Evolutionary conservation across 2,113 vertebrate species (phyloP), one percentile per base, ranked within the genome.

Genomic region (Ranitomeya variabilis): DNA sequence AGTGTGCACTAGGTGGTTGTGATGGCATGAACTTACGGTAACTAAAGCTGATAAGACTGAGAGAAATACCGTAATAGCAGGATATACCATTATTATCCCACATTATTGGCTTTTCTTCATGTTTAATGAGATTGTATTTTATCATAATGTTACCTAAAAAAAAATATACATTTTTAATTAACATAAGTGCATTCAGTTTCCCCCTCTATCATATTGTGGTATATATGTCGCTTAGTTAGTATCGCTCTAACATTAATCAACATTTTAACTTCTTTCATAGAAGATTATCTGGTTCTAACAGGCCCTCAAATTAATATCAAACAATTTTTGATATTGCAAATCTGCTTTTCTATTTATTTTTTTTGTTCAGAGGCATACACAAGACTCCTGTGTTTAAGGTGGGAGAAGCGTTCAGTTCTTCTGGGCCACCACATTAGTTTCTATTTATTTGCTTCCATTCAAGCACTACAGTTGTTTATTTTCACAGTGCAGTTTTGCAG

Each of bases 281-380:
- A 9, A 76, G 31, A 4, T 51, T 9, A 8, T 19, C 1, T 76
- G 10, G 45, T 13, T 19, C 2, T 19, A 18, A 51, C 16, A 76
- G 19, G 73, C 2, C 31, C 7, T 76, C 1, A 51, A 26, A 26
- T 64, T 73, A 73, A 73, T 26, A 16, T 14, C 7, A 21, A 21
- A 73, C 1, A 37, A 73, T 23, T 78, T 59, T 59, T 52, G 74
- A 15, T 54, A 16, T 16, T 83, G 62, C 62, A 83, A 83, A 51
- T 51, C 81, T 83, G 81, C 81, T 67, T 83, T 52, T 26, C 62
- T 80, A 23, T 37, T 37, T 15, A 45, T 45, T 1, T 73, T 73
- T 57, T 14, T 8, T 9, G 31, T 81, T 26, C 55, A 59, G 31
- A 67, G 31, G 62, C 60, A 54, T 45, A 67, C 64, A 67, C 81